phyloP scores from a whole-genome alignment of 2,113 vertebrate species.

The Tichodroma muraria region DNA sequence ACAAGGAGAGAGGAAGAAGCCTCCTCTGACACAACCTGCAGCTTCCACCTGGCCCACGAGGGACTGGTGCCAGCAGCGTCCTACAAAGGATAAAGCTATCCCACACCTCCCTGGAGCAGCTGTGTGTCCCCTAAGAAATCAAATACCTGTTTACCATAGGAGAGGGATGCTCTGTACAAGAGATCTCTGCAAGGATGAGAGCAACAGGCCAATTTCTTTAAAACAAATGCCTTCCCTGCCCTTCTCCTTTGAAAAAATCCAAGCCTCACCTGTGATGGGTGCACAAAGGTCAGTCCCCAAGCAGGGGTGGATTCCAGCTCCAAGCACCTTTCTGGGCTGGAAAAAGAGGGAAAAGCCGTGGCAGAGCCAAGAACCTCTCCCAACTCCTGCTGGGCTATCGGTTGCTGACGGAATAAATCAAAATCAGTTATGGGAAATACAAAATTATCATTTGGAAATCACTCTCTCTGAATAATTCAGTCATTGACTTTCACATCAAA shows the following conservation, averaged over 20 bases:
- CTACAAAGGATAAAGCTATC: not conserved
- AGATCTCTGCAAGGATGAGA: rapidly evolving
- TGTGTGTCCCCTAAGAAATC: not conserved
- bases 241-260: not conserved
- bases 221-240: not conserved
- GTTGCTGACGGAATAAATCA: conserved; percentile 70
- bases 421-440: conserved; percentile 76
- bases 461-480: conserved; percentile 78
- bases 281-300: not conserved
- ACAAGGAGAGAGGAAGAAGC: not conserved
- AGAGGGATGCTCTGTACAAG: not conserved
- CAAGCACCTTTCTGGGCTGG: not conserved
- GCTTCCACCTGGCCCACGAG: not conserved
- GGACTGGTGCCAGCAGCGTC: not conserved
- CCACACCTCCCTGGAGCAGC: not conserved
- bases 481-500: conserved; percentile 81
- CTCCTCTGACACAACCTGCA: not conserved
- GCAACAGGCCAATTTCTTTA: not conserved
- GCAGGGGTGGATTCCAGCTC: not conserved
- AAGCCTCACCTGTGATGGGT: not conserved
- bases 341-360: not conserved
- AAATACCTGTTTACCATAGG: not conserved
- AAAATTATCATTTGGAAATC: conserved; percentile 79
- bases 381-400: not conserved
- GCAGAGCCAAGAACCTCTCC: not conserved